These are phyloP conservation scores for Heterochromis multidens DNA, from an alignment of 2,113 vertebrate species.

Conservation along the genomic window DNA sequence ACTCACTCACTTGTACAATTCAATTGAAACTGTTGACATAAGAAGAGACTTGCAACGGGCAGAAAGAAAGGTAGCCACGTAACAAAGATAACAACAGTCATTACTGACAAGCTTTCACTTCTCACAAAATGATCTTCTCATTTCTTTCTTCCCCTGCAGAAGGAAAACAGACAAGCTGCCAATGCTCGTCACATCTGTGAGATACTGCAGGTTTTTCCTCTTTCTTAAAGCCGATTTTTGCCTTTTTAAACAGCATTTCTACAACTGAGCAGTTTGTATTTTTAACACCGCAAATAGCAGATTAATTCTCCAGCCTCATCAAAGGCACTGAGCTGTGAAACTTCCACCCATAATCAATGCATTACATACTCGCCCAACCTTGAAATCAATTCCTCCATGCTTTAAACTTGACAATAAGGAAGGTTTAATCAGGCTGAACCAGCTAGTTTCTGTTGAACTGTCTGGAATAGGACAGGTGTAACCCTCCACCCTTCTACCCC, in stretches of 20 bases:
- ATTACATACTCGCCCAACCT: conserved; percentile 24
- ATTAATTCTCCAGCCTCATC: conserved; percentile 36
- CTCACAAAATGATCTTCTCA: conserved; percentile 26
- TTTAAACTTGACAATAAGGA: conserved; percentile 29
- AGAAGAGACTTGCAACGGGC: conserved; percentile 12
- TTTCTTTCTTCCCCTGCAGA: neutral
- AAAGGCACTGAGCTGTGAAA: conserved; percentile 21
- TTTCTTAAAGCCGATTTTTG: neutral
- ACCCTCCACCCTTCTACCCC: conserved; percentile 9
- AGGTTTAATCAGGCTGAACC: conserved; percentile 54
- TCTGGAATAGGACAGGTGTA: conserved; percentile 55
- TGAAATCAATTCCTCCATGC: conserved; percentile 25
- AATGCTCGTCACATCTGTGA: conserved; percentile 10
- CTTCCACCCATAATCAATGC: conserved; percentile 29
- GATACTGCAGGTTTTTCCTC: neutral
- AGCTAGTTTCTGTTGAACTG: conserved; percentile 45
- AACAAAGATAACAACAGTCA: conserved; percentile 22
- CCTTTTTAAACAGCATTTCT: neutral
- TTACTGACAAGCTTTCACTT: conserved; percentile 32
- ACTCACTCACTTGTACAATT: conserved; percentile 1
- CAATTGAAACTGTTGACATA: conserved; percentile 29
- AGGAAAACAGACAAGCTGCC: neutral
- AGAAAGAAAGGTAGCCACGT: conserved; percentile 20
- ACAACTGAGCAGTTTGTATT: conserved; percentile 25
- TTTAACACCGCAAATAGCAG: conserved; percentile 28